Conservation (phyloP, 1,140 invertebrate genomes). For the Halyomorpha halys region DNA sequence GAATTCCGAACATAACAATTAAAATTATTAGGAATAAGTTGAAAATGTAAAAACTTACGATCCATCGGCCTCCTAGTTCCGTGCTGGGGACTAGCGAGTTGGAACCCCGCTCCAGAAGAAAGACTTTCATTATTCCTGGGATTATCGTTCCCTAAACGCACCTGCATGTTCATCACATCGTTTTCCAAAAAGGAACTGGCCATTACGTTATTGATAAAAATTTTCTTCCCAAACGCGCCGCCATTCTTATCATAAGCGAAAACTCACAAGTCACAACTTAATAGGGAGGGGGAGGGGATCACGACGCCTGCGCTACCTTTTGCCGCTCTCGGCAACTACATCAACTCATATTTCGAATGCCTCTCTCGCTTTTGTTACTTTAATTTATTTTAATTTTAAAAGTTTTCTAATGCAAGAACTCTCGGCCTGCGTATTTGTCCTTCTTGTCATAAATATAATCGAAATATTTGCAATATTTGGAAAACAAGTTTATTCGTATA, state of each 20-base stretch:
- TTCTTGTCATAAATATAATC: too few relatives aligned
- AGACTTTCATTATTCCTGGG: not conserved
- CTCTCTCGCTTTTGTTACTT: too few relatives aligned
- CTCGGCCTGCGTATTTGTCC: too few relatives aligned
- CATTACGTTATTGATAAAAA: slow-evolving; percentile 17
- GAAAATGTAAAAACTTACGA: not conserved
- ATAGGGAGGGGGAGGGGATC: not conserved
- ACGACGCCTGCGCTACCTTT: too few relatives aligned
- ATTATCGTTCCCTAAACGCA: slow-evolving; percentile 7
- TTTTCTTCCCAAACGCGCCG: slow-evolving; percentile 7
- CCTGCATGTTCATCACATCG: slow-evolving; percentile 15
- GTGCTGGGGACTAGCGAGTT: slow-evolving; percentile 7
- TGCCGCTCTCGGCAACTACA: too few relatives aligned
- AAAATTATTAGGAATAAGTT: not conserved
- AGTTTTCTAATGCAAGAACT: too few relatives aligned
- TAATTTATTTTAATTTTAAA: too few relatives aligned
- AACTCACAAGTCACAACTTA: slow-evolving; percentile 14
- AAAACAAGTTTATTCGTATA: too few relatives aligned
- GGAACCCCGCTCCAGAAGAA: not conserved
- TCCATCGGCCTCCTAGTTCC: slow-evolving; percentile 3
- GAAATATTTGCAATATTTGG: too few relatives aligned
- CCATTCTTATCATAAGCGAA: slow-evolving; percentile 20
- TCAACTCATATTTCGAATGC: too few relatives aligned
- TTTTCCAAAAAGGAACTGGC: slow-evolving; percentile 15
- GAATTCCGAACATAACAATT: not conserved